These are phyloP conservation scores for Hydractinia symbiolongicarpus DNA, from an alignment of 30 jellyfish, hydroid and myxozoan genomes.

Conservation along the genomic window DNA sequence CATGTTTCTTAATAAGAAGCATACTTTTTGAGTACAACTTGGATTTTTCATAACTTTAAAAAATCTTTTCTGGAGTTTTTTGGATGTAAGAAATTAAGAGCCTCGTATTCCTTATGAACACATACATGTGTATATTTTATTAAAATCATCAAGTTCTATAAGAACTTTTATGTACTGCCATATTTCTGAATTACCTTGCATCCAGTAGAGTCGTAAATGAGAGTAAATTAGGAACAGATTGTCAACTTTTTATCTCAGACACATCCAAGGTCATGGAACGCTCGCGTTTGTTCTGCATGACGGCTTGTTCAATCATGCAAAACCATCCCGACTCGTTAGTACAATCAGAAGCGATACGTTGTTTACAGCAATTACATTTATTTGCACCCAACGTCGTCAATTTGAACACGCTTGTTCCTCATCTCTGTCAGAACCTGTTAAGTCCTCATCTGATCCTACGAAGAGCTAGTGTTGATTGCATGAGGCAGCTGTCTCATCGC, in stretches of 20 bases:
- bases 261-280: slow-evolving; percentile 71
- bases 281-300: slow-evolving; percentile 78
- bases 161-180: too few species aligned
- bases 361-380: slow-evolving; percentile 88
- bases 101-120: too few species aligned
- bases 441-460: slow-evolving; percentile 88
- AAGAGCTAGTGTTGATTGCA: slow-evolving; percentile 92
- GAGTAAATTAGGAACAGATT: background rate
- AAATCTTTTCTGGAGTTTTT: too few species aligned
- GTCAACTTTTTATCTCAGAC: slow-evolving; percentile 29
- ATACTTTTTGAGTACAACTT: too few species aligned
- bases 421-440: slow-evolving; percentile 60
- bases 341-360: slow-evolving; percentile 87
- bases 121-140: too few species aligned
- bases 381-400: slow-evolving; percentile 95
- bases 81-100: too few species aligned
- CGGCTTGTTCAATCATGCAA: slow-evolving; percentile 97
- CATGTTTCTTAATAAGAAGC: too few species aligned
- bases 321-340: slow-evolving; percentile 94
- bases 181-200: too few species aligned
- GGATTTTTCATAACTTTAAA: too few species aligned
- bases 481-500: slow-evolving; percentile 92
- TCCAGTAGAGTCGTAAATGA: too few species aligned
- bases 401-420: slow-evolving; percentile 66
- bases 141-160: too few species aligned